phyloP scores from a whole-genome alignment of 2,888 invertebrate species.

The Eristalis intricaria region DNA sequence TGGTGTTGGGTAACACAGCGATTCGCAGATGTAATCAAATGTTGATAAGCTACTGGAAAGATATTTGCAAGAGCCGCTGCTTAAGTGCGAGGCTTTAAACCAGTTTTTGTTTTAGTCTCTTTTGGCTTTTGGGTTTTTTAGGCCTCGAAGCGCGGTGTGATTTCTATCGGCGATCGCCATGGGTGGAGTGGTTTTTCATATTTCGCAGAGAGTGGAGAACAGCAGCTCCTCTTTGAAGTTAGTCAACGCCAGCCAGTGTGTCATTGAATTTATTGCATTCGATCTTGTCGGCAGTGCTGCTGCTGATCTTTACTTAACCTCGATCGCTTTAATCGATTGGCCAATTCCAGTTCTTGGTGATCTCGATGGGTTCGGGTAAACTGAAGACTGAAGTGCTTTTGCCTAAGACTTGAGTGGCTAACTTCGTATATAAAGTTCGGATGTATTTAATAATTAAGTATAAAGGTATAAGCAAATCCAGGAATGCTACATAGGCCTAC shows the following conservation, averaged over 20 bases:
- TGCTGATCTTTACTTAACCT: not conserved
- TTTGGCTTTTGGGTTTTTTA: not conserved
- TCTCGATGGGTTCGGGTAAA: too few species aligned
- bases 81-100: not conserved
- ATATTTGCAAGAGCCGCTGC: slow-evolving; percentile 15
- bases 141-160: not conserved
- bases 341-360: not conserved
- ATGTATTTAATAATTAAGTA: too few species aligned
- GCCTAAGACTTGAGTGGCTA: too few species aligned
- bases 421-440: too few species aligned
- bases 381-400: too few species aligned
- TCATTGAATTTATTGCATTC: not conserved
- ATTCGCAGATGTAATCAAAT: slow-evolving; percentile 40
- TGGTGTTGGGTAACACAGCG: slow-evolving; percentile 10
- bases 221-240: too few species aligned
- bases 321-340: not conserved
- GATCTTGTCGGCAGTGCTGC: not conserved
- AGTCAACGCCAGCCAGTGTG: not conserved
- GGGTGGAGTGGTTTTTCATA: not conserved
- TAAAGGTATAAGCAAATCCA: too few species aligned
- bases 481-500: too few species aligned
- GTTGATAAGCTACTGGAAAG: slow-evolving; percentile 57
- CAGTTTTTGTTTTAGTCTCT: not conserved
- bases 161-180: not conserved
- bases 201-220: not conserved